phyloP scores from a whole-genome alignment of 1,140 invertebrate species.

The Bombus waltoni region DNA sequence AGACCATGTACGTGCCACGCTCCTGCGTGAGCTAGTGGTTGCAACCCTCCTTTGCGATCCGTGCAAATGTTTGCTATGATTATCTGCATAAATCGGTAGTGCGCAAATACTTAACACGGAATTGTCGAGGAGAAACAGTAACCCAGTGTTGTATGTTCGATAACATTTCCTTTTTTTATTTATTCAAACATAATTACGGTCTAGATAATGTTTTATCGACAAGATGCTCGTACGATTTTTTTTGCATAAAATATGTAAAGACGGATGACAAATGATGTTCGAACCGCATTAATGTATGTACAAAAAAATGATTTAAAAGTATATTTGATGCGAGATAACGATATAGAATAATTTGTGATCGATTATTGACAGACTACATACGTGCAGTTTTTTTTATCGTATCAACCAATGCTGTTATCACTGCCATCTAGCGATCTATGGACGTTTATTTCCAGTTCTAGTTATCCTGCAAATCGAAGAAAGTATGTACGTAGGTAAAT shows the following conservation, averaged over 20 bases:
- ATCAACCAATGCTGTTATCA: background rate
- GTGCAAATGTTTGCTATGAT: background rate
- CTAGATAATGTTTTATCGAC: background rate
- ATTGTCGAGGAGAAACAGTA: background rate
- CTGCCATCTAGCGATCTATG: background rate
- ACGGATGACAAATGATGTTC: background rate
- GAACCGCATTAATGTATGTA: background rate
- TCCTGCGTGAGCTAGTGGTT: conserved; percentile 32
- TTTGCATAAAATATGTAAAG: background rate
- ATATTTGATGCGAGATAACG: background rate
- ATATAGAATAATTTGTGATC: background rate
- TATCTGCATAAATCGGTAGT: background rate
- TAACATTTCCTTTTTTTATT: background rate
- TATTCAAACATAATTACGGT: background rate
- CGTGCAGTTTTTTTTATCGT: background rate
- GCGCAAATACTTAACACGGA: background rate
- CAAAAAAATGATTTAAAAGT: background rate
- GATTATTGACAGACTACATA: background rate
- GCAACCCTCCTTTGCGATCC: background rate
- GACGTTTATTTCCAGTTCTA: no score
- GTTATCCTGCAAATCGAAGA: no score
- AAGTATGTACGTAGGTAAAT: no score
- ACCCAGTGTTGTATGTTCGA: background rate
- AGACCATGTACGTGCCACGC: conserved; percentile 48
- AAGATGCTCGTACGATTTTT: background rate